Conservation (phyloP, 2,888 invertebrate species). For the Adela reaumurella region DNA sequence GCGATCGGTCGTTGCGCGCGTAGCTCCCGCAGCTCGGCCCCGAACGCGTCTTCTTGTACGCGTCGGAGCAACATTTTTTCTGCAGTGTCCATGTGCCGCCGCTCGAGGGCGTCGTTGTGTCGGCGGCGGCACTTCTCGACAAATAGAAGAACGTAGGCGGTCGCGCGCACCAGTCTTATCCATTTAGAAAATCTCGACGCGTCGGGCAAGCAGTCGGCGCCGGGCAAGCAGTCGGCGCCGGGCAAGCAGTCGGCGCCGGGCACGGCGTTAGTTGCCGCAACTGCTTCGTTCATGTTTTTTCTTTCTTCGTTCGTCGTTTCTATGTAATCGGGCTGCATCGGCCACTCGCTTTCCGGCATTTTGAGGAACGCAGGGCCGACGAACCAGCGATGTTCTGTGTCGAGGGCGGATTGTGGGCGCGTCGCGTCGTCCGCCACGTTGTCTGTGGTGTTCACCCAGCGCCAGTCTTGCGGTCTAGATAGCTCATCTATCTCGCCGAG, state of each 20-base stretch:
- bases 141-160: not conserved
- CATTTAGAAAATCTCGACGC: not conserved
- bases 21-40: too few relatives aligned
- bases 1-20: not conserved
- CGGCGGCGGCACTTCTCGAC: not conserved
- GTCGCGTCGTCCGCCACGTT: constrained; percentile 4
- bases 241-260: not conserved
- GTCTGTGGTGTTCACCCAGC: not conserved
- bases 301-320: too few relatives aligned
- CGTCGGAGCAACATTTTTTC: not conserved
- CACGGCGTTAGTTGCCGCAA: not conserved
- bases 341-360: not conserved
- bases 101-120: not conserved
- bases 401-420: not conserved
- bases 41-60: too few relatives aligned
- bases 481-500: constrained; percentile 1
- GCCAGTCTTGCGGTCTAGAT: not conserved
- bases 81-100: not conserved
- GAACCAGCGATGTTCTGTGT: not conserved
- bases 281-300: too few relatives aligned
- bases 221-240: too few relatives aligned
- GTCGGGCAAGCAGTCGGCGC: too few relatives aligned
- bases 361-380: not conserved
- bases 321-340: not conserved
- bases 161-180: too few relatives aligned